Conservation (phyloP, 2,797 vertebrate genomes). For the Loris lydekkerianus region DNA sequence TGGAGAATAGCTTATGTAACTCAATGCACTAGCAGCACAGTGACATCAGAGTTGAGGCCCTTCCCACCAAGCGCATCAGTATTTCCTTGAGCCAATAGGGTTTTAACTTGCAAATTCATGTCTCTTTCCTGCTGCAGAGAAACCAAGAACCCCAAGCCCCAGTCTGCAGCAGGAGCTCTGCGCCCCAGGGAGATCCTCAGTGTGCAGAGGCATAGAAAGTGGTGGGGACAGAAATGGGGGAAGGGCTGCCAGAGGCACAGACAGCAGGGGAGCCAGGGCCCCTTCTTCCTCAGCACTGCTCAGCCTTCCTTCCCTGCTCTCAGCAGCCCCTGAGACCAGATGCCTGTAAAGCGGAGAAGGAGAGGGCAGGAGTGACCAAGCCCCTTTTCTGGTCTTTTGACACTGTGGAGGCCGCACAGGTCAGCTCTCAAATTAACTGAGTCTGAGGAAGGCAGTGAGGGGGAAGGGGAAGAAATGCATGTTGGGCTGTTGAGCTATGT, state of each 20-base stretch:
- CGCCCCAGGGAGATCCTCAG: neutral
- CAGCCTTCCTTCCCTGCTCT: neutral
- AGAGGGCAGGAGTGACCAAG: neutral
- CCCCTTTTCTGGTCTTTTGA: neutral
- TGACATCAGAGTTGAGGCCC: neutral
- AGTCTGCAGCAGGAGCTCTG: neutral
- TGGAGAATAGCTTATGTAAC: too few relatives aligned
- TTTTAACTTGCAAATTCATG: neutral
- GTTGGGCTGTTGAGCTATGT: neutral
- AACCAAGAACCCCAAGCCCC: neutral
- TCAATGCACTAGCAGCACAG: neutral
- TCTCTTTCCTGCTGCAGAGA: neutral
- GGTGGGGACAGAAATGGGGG: neutral
- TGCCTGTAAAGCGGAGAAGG: neutral
- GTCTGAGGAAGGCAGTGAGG: fast-evolving
- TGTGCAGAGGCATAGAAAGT: neutral
- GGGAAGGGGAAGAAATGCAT: neutral
- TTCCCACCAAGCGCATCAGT: neutral
- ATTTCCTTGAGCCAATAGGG: neutral
- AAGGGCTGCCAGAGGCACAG: neutral
- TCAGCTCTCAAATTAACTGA: neutral
- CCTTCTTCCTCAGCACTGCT: neutral
- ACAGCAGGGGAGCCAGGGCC: neutral
- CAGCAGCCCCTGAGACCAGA: neutral
- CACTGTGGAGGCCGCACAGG: too few relatives aligned